phyloP scores from a whole-genome alignment of 2,888 invertebrate genomes.

The Tachina lurida region DNA sequence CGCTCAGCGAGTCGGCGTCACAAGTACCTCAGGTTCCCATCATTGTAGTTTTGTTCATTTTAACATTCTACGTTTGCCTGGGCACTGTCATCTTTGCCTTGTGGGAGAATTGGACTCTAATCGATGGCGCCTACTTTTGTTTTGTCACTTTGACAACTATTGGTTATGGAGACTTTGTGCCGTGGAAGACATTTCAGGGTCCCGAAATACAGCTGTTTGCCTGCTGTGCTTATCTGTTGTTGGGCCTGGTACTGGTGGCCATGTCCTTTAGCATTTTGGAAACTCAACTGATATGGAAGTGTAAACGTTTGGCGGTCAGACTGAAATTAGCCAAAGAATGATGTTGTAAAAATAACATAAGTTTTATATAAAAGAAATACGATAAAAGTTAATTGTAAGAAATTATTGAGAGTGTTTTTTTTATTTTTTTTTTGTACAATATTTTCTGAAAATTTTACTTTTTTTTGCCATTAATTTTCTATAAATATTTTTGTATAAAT shows the following conservation, averaged over 20 bases:
- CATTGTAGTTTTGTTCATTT: conserved; percentile 86
- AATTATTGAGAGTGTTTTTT: neutral
- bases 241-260: conserved; percentile 91
- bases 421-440: too few species aligned
- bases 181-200: conserved; percentile 83
- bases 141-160: conserved; percentile 93
- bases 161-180: conserved; percentile 90
- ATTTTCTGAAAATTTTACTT: too few species aligned
- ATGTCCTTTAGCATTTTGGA: conserved; percentile 93
- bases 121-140: conserved; percentile 93
- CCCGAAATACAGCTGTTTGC: conserved; percentile 88
- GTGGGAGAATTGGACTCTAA: conserved; percentile 91
- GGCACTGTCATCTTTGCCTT: conserved; percentile 91
- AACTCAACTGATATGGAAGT: conserved; percentile 90
- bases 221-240: conserved; percentile 90
- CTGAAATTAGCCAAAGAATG: conserved; percentile 87
- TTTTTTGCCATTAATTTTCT: too few species aligned
- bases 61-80: conserved; percentile 88
- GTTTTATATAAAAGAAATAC: conserved; percentile 53
- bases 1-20: conserved; percentile 61
- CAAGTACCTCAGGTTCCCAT: conserved; percentile 84
- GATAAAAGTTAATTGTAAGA: neutral
- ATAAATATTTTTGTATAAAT: too few species aligned
- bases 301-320: conserved; percentile 88
- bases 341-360: conserved; percentile 74